Base-by-base conservation (phyloP, 2,888 invertebrate genomes). In the Axea sp. region DNA sequence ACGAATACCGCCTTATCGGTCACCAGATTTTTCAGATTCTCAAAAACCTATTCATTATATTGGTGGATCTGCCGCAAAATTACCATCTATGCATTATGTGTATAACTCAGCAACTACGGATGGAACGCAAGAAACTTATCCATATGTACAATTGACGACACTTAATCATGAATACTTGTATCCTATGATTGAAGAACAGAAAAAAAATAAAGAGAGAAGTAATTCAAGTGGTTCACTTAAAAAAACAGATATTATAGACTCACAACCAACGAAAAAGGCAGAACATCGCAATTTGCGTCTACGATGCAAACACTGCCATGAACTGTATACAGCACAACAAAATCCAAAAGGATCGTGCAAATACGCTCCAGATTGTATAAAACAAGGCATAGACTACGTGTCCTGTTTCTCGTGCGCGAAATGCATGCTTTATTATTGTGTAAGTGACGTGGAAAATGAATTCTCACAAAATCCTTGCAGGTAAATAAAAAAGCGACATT, bases 381-480 rank as follows among this genome's bases (percentile, higher is more conserved):
- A 91, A 77, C 90, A 92, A 15, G 94, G 95, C 81, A 94, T 97
- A 81, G 94, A 96, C 86, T 90, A 91, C 60, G 91, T 95, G 37
- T 92, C 95, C 41, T 97, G 97, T 86, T 93, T 97, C 83, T 91
- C 92, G 77, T 95, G 96, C 87, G 96, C 97, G 9, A 93, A 93
- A 88, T 94, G 96, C 82, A 92, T 97, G 92, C 90, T 96, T 83
- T 97, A 97, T 89, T 97, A 97, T 89, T 97, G 97, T 88, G 94
- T 96, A 92, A 92, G 95, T 77, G 96, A 96, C 88, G 92, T 94
- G 1, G 97, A 97, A 84, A 96, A 96, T 0, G 96, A 97, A 80
- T 94, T 93, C 86, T 92, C 92, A 53, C 92, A 93, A 84, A 95
- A 94, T 84, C 96, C 96, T 4, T 97, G 96, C 89, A 92, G 93